phyloP scores from a whole-genome alignment of 2,797 vertebrate genomes.

The Scleropages formosus region DNA sequence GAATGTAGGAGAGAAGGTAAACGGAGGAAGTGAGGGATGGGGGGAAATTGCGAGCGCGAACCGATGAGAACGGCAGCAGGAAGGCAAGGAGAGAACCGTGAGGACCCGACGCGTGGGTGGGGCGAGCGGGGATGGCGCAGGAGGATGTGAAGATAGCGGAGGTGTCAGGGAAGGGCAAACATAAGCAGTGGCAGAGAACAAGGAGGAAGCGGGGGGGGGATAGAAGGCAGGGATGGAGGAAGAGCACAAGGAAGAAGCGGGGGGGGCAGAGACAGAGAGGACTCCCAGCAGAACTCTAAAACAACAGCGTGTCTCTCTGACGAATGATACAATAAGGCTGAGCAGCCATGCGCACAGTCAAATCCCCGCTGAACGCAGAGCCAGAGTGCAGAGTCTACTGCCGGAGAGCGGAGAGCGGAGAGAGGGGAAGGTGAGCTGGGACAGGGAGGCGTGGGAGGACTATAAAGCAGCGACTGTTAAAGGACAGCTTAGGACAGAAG shows the following conservation, averaged over 20 bases:
- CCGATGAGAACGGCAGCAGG: slow-evolving; percentile 37
- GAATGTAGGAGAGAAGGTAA: no score
- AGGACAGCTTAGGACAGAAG: not conserved
- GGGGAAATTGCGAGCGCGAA: slow-evolving; percentile 51
- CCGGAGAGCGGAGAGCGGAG: not conserved
- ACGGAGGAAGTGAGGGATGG: not conserved
- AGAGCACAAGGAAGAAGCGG: not conserved
- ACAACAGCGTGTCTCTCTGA: slow-evolving; percentile 70
- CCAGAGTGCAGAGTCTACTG: slow-evolving; percentile 53
- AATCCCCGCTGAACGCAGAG: slow-evolving; percentile 59
- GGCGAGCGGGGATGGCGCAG: slow-evolving; percentile 18
- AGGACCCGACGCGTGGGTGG: slow-evolving; percentile 43
- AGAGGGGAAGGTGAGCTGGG: not conserved
- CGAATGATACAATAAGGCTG: slow-evolving; percentile 64
- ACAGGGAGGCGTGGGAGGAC: slow-evolving; percentile 23
- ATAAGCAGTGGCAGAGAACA: not conserved
- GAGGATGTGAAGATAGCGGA: not conserved
- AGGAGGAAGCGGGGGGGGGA: not conserved
- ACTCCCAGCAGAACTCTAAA: slow-evolving; percentile 70
- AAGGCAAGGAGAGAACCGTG: slow-evolving; percentile 37
- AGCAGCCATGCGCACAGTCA: slow-evolving; percentile 63
- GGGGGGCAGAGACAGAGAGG: slow-evolving; percentile 12
- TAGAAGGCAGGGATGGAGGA: not conserved
- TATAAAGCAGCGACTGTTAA: slow-evolving; percentile 42
- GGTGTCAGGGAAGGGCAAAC: not conserved